Conservation (phyloP, 1,140 invertebrate genomes). For the Drosophila pectinifera region DNA sequence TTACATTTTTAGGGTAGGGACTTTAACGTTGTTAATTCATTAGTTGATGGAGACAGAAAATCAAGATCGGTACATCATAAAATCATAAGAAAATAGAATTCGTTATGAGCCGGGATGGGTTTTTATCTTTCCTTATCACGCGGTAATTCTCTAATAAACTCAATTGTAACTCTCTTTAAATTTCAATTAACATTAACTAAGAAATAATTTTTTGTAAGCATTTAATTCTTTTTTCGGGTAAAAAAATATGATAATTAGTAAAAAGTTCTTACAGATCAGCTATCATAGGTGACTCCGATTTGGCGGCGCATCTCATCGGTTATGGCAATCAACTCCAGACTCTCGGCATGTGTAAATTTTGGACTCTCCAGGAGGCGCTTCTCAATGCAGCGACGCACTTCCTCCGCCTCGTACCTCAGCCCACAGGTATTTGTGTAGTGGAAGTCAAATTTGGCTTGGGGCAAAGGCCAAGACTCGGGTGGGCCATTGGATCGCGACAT, state of each 20-base stretch:
- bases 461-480: slow-evolving; percentile 86
- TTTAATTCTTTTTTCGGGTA: background rate
- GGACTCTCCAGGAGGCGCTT: slow-evolving; percentile 88
- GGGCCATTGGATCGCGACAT: slow-evolving; percentile 75
- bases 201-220: background rate
- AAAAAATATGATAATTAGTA: background rate
- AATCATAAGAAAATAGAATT: too few relatives aligned
- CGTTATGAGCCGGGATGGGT: too few relatives aligned
- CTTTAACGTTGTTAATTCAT: background rate
- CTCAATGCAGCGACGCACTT: slow-evolving; percentile 89
- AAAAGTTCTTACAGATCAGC: background rate
- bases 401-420: slow-evolving; percentile 90
- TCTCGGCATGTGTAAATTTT: slow-evolving; percentile 87
- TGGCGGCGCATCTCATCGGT: slow-evolving; percentile 88
- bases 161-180: background rate
- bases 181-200: background rate
- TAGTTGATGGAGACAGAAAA: background rate
- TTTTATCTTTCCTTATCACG: too few relatives aligned
- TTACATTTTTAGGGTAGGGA: background rate
- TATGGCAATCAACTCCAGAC: slow-evolving; percentile 87
- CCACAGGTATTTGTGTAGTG: slow-evolving; percentile 90
- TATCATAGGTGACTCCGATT: slow-evolving; percentile 87
- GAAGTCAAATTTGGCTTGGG: slow-evolving; percentile 85
- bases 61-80: background rate
- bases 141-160: too few relatives aligned